Percentiles rank a stretch among this genome's conserved stretches.
phyloP scores from a whole-genome alignment of 2,113 vertebrate species.

The Pedionomus torquatus region DNA sequence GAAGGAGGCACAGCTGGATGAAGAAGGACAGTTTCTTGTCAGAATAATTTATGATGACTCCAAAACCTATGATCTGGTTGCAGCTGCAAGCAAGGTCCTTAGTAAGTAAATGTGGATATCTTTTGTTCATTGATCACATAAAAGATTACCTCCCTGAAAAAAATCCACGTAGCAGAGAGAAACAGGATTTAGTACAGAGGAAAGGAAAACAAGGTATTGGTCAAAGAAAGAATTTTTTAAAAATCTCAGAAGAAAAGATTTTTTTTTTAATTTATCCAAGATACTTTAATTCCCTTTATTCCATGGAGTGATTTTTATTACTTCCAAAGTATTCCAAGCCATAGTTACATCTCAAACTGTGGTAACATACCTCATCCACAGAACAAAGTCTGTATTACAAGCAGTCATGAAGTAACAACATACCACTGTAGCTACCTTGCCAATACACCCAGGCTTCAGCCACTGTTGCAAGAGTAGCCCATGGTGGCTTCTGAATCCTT shows the following conservation, averaged over 20 bases:
- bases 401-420: neutral
- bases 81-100: slow-evolving; percentile 97
- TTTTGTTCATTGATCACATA: neutral
- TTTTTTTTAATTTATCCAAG: neutral
- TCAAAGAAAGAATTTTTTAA: neutral
- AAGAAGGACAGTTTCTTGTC: slow-evolving; percentile 98
- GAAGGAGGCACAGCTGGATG: slow-evolving; percentile 95
- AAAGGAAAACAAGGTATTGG: neutral
- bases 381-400: neutral
- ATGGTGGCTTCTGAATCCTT: neutral
- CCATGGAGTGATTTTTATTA: neutral
- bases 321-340: neutral
- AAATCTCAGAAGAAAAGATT: neutral
- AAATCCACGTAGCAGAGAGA: neutral
- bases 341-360: neutral
- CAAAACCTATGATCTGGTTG: slow-evolving; percentile 97
- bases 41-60: slow-evolving; percentile 98
- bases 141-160: neutral
- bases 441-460: neutral
- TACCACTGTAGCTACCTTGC: neutral
- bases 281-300: neutral
- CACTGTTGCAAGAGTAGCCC: neutral
- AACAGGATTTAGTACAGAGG: neutral
- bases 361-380: neutral
- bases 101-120: slow-evolving; percentile 80